Conservation (phyloP, 2,888 invertebrate species). For the Chrysolina oricalcia region DNA sequence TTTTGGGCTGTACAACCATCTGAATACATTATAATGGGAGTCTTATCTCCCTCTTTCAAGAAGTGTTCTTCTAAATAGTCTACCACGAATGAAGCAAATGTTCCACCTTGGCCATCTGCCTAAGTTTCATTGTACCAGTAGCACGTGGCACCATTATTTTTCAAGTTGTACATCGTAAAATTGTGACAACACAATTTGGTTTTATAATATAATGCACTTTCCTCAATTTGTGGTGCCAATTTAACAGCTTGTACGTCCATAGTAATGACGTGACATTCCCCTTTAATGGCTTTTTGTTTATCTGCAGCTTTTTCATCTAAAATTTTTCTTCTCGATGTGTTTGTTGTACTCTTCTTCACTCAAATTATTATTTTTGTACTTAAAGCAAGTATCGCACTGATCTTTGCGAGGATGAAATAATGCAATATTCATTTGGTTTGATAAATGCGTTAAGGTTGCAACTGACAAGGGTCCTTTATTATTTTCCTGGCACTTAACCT, state of each 20-base stretch:
- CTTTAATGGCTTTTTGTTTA: conserved; percentile 48
- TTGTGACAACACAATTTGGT: conserved; percentile 60
- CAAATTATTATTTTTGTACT: conserved; percentile 53
- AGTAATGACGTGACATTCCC: conserved; percentile 49
- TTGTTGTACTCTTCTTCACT: conserved; percentile 48
- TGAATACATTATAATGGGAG: too few species aligned
- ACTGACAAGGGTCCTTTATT: not conserved
- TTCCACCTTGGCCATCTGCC: conserved; percentile 47
- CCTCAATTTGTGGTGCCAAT: conserved; percentile 42
- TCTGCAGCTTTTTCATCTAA: conserved; percentile 58
- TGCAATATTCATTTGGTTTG: not conserved
- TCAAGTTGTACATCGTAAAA: conserved; percentile 57
- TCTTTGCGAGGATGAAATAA: conserved; percentile 7
- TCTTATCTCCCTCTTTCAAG: too few species aligned
- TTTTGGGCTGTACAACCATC: too few species aligned
- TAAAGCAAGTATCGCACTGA: conserved; percentile 50
- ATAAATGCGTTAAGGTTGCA: conserved; percentile 49
- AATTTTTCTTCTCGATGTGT: conserved; percentile 52
- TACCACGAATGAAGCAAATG: conserved; percentile 43
- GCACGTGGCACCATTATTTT: conserved; percentile 49
- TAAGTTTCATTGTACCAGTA: conserved; percentile 57
- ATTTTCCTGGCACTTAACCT: conserved; percentile 2
- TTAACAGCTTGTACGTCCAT: conserved; percentile 52
- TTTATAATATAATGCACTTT: conserved; percentile 54
- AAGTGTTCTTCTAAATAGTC: conserved; percentile 40